Conservation (phyloP, 2,113 vertebrate genomes). For the Rhea americana region DNA sequence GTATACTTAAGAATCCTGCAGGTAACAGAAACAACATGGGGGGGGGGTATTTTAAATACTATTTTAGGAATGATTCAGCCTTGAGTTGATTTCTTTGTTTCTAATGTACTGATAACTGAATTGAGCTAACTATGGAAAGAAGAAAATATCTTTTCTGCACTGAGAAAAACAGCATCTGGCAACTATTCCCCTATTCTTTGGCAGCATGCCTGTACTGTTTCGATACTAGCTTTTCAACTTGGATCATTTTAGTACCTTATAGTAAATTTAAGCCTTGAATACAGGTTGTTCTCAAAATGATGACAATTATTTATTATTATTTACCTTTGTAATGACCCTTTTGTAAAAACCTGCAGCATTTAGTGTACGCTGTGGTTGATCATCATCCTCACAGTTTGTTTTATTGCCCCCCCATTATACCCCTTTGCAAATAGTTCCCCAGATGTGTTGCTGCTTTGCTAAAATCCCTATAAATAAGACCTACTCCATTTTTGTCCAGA, state of each 20-base stretch:
- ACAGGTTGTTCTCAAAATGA: not conserved
- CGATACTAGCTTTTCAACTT: not conserved
- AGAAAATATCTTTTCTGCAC: not conserved
- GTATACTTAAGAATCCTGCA: not conserved
- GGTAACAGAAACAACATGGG: not conserved
- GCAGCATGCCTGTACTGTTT: not conserved
- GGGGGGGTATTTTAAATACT: not conserved
- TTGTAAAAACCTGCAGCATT: not conserved
- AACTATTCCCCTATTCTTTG: not conserved
- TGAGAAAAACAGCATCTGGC: conserved; percentile 15
- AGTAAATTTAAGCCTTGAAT: not conserved
- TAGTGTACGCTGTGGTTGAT: not conserved
- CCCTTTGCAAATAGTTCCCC: not conserved
- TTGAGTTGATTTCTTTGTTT: not conserved
- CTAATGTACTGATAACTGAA: not conserved
- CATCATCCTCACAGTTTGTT: accelerated
- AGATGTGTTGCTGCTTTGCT: not conserved
- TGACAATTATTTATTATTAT: conserved; percentile 14
- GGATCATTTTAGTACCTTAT: not conserved
- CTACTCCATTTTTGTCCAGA: not conserved
- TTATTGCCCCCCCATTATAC: not conserved
- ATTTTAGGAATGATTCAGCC: not conserved
- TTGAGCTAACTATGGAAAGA: not conserved
- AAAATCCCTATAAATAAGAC: conserved; percentile 11
- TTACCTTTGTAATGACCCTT: not conserved